Conservation (phyloP, 2,113 vertebrate species). For the Petromus typicus region DNA sequence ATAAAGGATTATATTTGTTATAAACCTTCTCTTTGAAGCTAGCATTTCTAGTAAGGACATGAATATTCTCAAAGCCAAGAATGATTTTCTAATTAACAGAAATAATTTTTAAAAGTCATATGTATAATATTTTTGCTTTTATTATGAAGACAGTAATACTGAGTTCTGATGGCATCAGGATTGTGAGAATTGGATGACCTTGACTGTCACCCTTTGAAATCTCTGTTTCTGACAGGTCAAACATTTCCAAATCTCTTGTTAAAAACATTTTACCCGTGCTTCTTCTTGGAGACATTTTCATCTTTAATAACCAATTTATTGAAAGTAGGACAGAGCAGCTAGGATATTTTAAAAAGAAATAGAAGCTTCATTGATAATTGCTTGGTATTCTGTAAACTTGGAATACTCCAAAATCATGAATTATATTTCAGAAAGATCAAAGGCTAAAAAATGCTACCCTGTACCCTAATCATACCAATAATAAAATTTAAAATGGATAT, state of each 20-base stretch:
- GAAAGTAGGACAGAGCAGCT: conserved; percentile 71
- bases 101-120: conserved; percentile 8
- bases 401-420: conserved; percentile 66
- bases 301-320: conserved; percentile 72
- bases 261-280: conserved; percentile 66
- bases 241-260: conserved; percentile 76
- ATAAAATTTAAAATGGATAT: conserved; percentile 81
- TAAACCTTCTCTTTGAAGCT: conserved; percentile 25
- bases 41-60: not conserved
- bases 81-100: conserved; percentile 14
- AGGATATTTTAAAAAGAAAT: conserved; percentile 66
- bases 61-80: conserved; percentile 25
- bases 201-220: conserved; percentile 59
- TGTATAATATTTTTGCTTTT: conserved; percentile 27
- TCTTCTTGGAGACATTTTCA: conserved; percentile 64
- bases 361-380: conserved; percentile 78
- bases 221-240: conserved; percentile 38
- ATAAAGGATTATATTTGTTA: not conserved
- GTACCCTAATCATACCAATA: conserved; percentile 81
- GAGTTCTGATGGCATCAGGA: conserved; percentile 4
- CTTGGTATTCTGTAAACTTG: conserved; percentile 63
- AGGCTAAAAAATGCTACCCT: conserved; percentile 57
- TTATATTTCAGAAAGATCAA: conserved; percentile 68
- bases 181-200: conserved; percentile 61
- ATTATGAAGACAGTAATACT: not conserved